Evolutionary conservation across 2,113 vertebrate species (phyloP), one percentile per base, ranked within the genome.

Genomic region (Carassius gibelio): DNA sequence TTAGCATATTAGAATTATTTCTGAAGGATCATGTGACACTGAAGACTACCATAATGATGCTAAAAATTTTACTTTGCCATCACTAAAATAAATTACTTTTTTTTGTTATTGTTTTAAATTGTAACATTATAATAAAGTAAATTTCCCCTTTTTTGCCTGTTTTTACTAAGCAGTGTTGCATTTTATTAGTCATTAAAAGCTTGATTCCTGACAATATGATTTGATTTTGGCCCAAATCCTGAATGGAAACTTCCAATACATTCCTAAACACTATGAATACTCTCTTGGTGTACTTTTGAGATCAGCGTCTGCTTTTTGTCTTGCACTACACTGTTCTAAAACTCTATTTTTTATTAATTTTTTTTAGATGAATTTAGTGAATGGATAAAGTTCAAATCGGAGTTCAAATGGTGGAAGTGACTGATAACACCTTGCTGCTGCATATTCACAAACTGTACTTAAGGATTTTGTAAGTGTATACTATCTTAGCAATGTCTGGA

Each of bases 221-320:
- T 66, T 66, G 62, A 66, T 26, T 66, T 30, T 30, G 62, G n/a
- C 23, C 10, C 23, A n/a, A 26, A 30, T 26, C 21, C 10, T 66
- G 42, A 74, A 74, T 15, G 21, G 38, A 75, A 48, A 75, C 71
- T 23, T 75, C 6, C 19, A 42, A n/a, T 21, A 71, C n/a, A 50
- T 50, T 75, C 42, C 21, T 59, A 36, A 79, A 23, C 11, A 8
- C 8, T 45, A 61, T 23, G 3, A 79, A 61, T 36, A 8, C 61
- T 62, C 34, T 45, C 15, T 23, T 15, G 19, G 19, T 38, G 8
- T 42, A 61, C n/a, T 61, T 23, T 15, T 17, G 17, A 42, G 17
- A 36, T 38, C 26, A 36, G 9, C 8, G n/a, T 77, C 75, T 77
- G 75, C 75, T 38, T 80, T 64, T 80, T 10, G 59, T 80, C 59